Percentiles rank a stretch among this genome's conserved stretches.
These are phyloP conservation scores for Podilymbus podiceps DNA, from an alignment of 2,113 vertebrate species.

Conservation along the genomic window DNA sequence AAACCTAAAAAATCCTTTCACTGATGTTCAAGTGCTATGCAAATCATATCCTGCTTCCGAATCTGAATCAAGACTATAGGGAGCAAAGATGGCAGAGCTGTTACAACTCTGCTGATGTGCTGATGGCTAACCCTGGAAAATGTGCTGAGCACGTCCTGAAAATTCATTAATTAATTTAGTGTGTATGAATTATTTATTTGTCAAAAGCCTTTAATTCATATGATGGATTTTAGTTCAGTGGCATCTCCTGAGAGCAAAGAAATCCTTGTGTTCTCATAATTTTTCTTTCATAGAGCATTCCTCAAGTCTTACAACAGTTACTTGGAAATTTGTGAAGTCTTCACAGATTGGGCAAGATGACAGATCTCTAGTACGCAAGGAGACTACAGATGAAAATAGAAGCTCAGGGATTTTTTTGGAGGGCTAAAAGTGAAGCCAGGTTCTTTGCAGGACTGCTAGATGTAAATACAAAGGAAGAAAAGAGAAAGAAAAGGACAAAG, in stretches of 20 bases:
- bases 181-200: slow-evolving; percentile 81
- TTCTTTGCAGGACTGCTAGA: slow-evolving; percentile 15
- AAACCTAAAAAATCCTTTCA: not conserved
- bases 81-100: slow-evolving; percentile 11
- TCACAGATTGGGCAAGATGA: slow-evolving; percentile 44
- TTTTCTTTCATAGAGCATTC: slow-evolving; percentile 41
- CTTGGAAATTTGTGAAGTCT: slow-evolving; percentile 36
- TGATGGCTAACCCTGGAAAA: not conserved
- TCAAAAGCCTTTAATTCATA: slow-evolving; percentile 76
- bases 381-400: slow-evolving; percentile 27
- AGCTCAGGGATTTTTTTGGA: slow-evolving; percentile 3
- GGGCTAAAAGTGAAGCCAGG: slow-evolving; percentile 17
- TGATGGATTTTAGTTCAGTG: slow-evolving; percentile 74
- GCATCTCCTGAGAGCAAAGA: slow-evolving; percentile 42
- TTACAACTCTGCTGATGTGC: not conserved
- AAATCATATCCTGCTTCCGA: not conserved
- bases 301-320: not conserved
- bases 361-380: slow-evolving; percentile 1
- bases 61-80: slow-evolving; percentile 20
- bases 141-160: slow-evolving; percentile 13
- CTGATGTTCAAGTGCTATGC: not conserved
- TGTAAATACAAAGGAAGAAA: slow-evolving; percentile 12
- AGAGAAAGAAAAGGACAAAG: not conserved
- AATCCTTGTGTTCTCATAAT: slow-evolving; percentile 51
- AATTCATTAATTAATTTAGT: slow-evolving; percentile 77